Evolutionary conservation across 1,140 invertebrate species (phyloP).

Genomic region (Aphidius gifuensis): DNA sequence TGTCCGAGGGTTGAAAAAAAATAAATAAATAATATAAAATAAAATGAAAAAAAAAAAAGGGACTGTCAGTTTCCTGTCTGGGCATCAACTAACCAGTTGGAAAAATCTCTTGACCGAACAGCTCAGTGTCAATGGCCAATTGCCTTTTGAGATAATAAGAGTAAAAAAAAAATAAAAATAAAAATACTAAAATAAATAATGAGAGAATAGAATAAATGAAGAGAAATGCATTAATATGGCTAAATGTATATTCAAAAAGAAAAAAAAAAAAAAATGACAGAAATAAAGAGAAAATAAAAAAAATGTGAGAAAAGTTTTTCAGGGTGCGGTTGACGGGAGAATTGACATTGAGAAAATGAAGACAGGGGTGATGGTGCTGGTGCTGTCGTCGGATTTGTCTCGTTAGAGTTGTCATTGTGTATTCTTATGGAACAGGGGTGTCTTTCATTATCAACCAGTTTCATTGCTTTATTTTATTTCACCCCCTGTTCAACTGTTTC

Average conservation of each 20-base stretch:
- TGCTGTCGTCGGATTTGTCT: slow-evolving; percentile 54
- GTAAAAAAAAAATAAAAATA: background rate
- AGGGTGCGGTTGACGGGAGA: slow-evolving; percentile 20
- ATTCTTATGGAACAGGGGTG: slow-evolving; percentile 37
- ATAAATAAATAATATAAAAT: background rate
- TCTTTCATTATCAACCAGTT: slow-evolving; percentile 36
- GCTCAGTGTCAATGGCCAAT: too few species aligned
- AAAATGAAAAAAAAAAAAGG: slow-evolving; percentile 11
- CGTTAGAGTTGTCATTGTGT: slow-evolving; percentile 54
- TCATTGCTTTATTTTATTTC: slow-evolving; percentile 8
- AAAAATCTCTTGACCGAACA: slow-evolving; percentile 34
- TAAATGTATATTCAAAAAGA: too few species aligned
- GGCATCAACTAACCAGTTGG: slow-evolving; percentile 49
- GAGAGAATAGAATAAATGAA: background rate
- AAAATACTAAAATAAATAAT: background rate
- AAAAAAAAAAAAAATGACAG: background rate
- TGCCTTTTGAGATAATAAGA: background rate
- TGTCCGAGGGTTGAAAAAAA: background rate
- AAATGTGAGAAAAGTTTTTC: background rate
- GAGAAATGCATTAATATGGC: background rate
- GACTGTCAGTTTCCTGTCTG: slow-evolving; percentile 17
- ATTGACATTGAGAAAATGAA: slow-evolving; percentile 11
- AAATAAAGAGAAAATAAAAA: background rate
- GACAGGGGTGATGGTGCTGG: slow-evolving; percentile 26
- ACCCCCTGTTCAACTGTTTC: slow-evolving; percentile 11